Percentiles rank a stretch among this genome's conserved stretches.
These are phyloP conservation scores for Catharus fuscescens DNA, from an alignment of 2,113 vertebrate genomes.

Conservation along the genomic window DNA sequence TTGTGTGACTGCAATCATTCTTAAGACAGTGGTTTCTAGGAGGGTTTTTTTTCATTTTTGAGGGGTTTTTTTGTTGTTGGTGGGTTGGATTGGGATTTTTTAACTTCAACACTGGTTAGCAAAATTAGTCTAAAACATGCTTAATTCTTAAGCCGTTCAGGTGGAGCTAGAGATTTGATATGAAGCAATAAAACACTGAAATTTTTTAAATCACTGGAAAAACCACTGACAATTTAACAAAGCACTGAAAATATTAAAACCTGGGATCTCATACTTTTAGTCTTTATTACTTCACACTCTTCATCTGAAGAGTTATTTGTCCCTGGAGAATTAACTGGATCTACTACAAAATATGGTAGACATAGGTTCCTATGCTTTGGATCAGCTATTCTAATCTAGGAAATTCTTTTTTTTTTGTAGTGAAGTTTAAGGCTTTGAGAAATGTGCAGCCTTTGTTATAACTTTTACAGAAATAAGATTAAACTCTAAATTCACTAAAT, in stretches of 20 bases:
- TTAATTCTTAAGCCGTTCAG: background rate
- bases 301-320: background rate
- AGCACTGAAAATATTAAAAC: background rate
- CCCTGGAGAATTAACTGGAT: background rate
- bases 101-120: background rate
- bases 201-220: background rate
- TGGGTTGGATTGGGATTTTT: background rate
- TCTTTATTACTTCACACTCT: background rate
- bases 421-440: background rate
- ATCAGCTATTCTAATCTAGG: background rate
- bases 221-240: background rate
- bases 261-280: background rate
- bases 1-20: background rate
- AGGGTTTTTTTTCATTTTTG: background rate
- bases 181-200: background rate
- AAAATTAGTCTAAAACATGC: background rate
- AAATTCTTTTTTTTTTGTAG: background rate
- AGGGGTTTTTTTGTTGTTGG: background rate
- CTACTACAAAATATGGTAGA: background rate
- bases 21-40: background rate
- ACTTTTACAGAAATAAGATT: constrained; percentile 8
- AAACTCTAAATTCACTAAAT: constrained; percentile 16
- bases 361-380: background rate
- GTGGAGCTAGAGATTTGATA: background rate
- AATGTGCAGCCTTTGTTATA: background rate